Conservation (phyloP, 2,797 vertebrate species). For the Pangasius krempfi region DNA sequence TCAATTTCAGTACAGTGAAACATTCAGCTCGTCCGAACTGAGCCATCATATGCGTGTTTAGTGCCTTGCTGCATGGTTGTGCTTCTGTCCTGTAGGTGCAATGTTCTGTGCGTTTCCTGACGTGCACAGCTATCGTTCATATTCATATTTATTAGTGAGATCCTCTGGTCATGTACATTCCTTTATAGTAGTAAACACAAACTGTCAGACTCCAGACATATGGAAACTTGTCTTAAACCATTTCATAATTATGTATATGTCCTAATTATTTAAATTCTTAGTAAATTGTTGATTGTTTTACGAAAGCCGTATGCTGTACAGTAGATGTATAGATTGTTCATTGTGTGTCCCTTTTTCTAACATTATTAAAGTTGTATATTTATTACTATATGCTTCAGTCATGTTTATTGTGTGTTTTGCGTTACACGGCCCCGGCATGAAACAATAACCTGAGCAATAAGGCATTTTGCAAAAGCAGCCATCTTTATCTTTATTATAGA, state of each 20-base stretch:
- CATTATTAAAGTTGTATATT: constrained; percentile 72
- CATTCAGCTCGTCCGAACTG: not conserved
- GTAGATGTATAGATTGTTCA: constrained; percentile 51
- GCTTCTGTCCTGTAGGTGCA: not conserved
- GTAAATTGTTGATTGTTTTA: constrained; percentile 40
- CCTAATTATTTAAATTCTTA: constrained; percentile 38
- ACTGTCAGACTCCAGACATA: constrained; percentile 19
- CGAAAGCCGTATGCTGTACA: constrained; percentile 57
- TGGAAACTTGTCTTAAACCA: constrained; percentile 67
- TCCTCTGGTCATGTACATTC: constrained; percentile 60
- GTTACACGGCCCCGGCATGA: not conserved
- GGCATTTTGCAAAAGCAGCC: too few relatives aligned
- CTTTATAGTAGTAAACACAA: constrained; percentile 27
- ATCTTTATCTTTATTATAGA: too few relatives aligned
- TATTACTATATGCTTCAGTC: constrained; percentile 62
- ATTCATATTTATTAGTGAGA: constrained; percentile 4
- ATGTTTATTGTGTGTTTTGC: constrained; percentile 16
- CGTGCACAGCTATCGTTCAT: not conserved
- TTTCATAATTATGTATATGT: constrained; percentile 56
- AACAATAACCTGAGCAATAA: not conserved
- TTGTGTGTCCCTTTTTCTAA: constrained; percentile 54
- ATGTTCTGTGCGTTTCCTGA: not conserved
- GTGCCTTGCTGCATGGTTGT: not conserved
- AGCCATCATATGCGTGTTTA: not conserved
- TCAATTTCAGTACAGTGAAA: not conserved